Percentiles rank a stretch among this genome's conserved stretches.
Evolutionary conservation across 2,113 vertebrate genomes (phyloP).

Genomic region (Callionymus lyra): DNA sequence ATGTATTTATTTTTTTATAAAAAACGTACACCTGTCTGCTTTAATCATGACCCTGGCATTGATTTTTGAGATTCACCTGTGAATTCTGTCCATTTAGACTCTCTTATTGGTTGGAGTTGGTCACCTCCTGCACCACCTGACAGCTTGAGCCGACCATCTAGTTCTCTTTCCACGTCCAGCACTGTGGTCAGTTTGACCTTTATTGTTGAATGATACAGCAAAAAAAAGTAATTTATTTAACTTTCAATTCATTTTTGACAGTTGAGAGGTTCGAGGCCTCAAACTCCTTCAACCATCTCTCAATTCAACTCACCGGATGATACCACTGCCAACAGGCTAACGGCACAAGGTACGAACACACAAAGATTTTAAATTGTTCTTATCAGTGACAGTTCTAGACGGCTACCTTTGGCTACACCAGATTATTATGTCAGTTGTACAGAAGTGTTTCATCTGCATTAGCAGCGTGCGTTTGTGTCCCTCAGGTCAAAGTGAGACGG

Average conservation of each 20-base stretch:
- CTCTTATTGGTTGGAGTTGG: too few relatives aligned
- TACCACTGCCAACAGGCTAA: constrained; percentile 61
- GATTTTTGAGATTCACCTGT: too few relatives aligned
- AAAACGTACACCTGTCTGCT: not conserved
- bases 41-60: not conserved
- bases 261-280: constrained; percentile 58
- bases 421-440: too few relatives aligned
- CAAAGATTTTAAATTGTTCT: too few relatives aligned
- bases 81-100: too few relatives aligned
- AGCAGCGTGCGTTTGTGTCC: constrained; percentile 13
- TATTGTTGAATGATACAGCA: not conserved
- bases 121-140: constrained; percentile 33
- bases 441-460: too few relatives aligned
- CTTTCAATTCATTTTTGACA: constrained; percentile 37
- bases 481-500: constrained; percentile 77
- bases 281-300: constrained; percentile 29
- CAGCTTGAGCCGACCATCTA: constrained; percentile 61
- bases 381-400: too few relatives aligned
- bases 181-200: constrained; percentile 72
- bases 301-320: constrained; percentile 48
- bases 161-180: constrained; percentile 85
- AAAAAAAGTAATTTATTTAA: not conserved
- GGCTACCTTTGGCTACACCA: too few relatives aligned
- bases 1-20: not conserved
- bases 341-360: constrained; percentile 68